Base-by-base conservation (phyloP, 2,888 invertebrate genomes). In the Hylaea fasciaria region DNA sequence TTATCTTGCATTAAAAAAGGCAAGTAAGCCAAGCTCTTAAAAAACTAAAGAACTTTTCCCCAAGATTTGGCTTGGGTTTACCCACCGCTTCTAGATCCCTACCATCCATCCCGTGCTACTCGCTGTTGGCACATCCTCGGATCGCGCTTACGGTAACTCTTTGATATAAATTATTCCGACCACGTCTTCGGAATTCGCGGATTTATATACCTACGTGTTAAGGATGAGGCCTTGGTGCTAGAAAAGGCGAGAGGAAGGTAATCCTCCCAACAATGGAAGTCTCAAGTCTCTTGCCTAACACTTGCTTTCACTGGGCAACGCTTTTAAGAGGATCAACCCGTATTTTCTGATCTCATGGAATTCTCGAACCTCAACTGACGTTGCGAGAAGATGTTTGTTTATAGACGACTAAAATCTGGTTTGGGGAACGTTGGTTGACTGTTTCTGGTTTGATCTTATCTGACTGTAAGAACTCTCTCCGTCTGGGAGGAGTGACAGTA, bases 151-250 rank as follows among this genome's bases (percentile, higher is more conserved):
- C 51, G n/a, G 37, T 44, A 57, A 65, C 63, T 63, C 65, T 62
- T 65, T 63, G 57, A 16, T 35, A 52, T 49, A 49, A 51, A 28
- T 48, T 62, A 68, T 68, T 68, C 68, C 32, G 2, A 3, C 52
- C 65, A 56, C 65, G 68, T 56, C 12, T 35, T 3, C 41, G 39
- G 47, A 64, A 65, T 57, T 47, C 62, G 50, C 62, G 65, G 62
- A 68, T 68, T 68, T 64, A 65, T 64, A 51, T 32, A 45, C 41
- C 57, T 64, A 65, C 68, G 65, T 68, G 68, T 13, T 43, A 9
- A 35, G 54, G 40, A 44, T 51, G 45, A 16, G 10, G 32, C 29
- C 22, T 44, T 49, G 43, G 32, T 32, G 10, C 32, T 32, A 32
- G 32, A 32, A 49, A 45, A 14, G 40, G 40, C 14, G 44, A 11